Conservation (phyloP, 2,888 invertebrate species). For the Temnothorax rugatulus region DNA sequence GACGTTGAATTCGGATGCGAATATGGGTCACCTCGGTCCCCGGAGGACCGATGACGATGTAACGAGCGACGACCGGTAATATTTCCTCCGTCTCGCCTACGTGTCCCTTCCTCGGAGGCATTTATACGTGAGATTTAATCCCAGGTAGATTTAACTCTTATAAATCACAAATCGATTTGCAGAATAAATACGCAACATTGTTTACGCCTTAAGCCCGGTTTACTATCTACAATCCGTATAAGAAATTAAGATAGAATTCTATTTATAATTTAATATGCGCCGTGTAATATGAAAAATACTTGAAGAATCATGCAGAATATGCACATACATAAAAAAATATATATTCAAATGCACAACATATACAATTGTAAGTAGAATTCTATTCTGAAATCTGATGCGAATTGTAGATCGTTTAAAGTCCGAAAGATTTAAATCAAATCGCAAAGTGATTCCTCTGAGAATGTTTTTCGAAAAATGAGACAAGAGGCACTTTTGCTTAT, state of each 20-base stretch:
- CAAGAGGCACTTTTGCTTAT: constrained; percentile 3
- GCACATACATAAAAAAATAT: not conserved
- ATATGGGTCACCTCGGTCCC: constrained; percentile 39
- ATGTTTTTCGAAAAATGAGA: not conserved
- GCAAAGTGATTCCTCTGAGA: not conserved
- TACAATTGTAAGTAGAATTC: not conserved
- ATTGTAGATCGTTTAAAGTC: not conserved
- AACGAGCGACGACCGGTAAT: constrained; percentile 28
- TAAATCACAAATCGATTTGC: constrained; percentile 5
- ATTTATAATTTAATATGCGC: not conserved
- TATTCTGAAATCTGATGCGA: not conserved
- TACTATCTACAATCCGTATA: not conserved
- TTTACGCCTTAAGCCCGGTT: not conserved
- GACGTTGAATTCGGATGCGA: constrained; percentile 36
- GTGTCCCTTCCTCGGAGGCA: not conserved
- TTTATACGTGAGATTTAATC: constrained; percentile 33
- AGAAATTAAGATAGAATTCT: not conserved
- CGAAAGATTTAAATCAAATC: not conserved
- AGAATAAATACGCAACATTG: not conserved
- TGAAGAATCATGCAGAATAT: not conserved
- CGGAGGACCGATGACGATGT: constrained; percentile 15
- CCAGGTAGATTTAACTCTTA: constrained; percentile 4
- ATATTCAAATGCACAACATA: not conserved
- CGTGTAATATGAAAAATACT: not conserved
- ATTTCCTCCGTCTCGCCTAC: constrained; percentile 21